Percentiles rank a stretch among this genome's conserved stretches.
Conservation (phyloP, 2,888 invertebrate species). For the Hydriomena furcata region DNA sequence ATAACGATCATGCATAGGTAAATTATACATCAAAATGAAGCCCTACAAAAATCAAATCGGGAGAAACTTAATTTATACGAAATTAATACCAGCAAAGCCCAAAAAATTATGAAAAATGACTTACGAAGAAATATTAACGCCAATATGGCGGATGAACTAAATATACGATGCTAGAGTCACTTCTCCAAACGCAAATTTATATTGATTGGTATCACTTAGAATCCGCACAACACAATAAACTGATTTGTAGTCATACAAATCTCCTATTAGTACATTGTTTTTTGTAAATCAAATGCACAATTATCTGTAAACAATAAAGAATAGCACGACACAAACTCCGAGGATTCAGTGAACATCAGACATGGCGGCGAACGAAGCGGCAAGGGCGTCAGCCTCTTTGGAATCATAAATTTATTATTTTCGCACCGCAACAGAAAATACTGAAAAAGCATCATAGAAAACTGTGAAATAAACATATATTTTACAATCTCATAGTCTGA, state of each 20-base stretch:
- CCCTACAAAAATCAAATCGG: slow-evolving; percentile 75
- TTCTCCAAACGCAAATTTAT: slow-evolving; percentile 71
- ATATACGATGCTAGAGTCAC: slow-evolving; percentile 81
- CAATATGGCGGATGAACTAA: slow-evolving; percentile 88
- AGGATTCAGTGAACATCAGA: slow-evolving; percentile 81
- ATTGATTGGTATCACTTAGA: slow-evolving; percentile 67
- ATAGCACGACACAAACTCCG: slow-evolving; percentile 82
- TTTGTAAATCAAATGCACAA: slow-evolving; percentile 67
- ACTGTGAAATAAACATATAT: slow-evolving; percentile 63
- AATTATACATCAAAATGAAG: slow-evolving; percentile 59
- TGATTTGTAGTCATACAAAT: slow-evolving; percentile 65
- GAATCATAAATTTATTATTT: slow-evolving; percentile 55
- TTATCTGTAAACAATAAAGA: slow-evolving; percentile 74
- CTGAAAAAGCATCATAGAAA: slow-evolving; percentile 64
- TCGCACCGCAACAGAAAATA: slow-evolving; percentile 75
- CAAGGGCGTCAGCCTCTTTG: slow-evolving; percentile 68
- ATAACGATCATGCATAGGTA: slow-evolving; percentile 63
- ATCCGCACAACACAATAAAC: slow-evolving; percentile 72
- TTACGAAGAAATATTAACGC: slow-evolving; percentile 85
- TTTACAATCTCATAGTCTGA: slow-evolving; percentile 64
- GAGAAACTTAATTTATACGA: slow-evolving; percentile 66
- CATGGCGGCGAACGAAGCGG: slow-evolving; percentile 80
- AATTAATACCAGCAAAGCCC: slow-evolving; percentile 65
- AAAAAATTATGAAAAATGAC: slow-evolving; percentile 78
- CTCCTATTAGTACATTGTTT: slow-evolving; percentile 65